Conservation (phyloP, 2,888 invertebrate genomes). For the Phengaris alcon region DNA sequence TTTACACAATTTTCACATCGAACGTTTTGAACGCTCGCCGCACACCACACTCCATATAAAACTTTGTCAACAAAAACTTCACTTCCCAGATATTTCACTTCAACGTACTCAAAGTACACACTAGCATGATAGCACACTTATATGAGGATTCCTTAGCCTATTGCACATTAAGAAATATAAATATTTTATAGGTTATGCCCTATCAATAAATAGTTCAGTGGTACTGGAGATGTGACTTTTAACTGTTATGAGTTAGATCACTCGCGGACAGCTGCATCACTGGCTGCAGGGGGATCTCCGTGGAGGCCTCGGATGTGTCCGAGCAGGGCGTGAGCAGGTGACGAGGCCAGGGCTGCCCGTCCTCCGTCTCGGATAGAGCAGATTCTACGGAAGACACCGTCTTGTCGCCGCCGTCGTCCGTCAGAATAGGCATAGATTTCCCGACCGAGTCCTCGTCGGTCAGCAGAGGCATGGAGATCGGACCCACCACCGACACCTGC, state of each 20-base stretch:
- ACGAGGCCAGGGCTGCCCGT: constrained; percentile 55
- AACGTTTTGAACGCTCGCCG: constrained; percentile 19
- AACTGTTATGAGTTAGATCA: constrained; percentile 58
- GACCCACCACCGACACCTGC: constrained; percentile 53
- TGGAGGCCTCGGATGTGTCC: constrained; percentile 62
- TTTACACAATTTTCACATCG: constrained; percentile 24
- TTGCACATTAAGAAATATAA: constrained; percentile 50
- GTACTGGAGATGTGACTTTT: constrained; percentile 37
- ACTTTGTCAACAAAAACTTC: constrained; percentile 1
- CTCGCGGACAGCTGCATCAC: constrained; percentile 59
- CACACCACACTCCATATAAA: constrained; percentile 4
- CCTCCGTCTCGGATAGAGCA: constrained; percentile 52
- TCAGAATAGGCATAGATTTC: constrained; percentile 69
- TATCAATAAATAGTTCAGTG: constrained; percentile 36
- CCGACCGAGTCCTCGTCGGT: constrained; percentile 67
- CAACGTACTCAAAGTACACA: constrained; percentile 32
- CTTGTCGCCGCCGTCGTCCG: constrained; percentile 58
- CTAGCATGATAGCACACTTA: constrained; percentile 28
- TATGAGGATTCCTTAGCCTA: constrained; percentile 47
- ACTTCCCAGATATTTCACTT: constrained; percentile 20
- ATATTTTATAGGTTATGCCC: constrained; percentile 27
- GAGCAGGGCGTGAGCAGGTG: constrained; percentile 62
- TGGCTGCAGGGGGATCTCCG: constrained; percentile 68
- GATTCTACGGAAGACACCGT: constrained; percentile 56
- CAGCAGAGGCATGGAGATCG: constrained; percentile 81